Evolutionary conservation across 2,113 vertebrate genomes (phyloP), one percentile per base, ranked within the genome.

Genomic region (Uria lomvia): DNA sequence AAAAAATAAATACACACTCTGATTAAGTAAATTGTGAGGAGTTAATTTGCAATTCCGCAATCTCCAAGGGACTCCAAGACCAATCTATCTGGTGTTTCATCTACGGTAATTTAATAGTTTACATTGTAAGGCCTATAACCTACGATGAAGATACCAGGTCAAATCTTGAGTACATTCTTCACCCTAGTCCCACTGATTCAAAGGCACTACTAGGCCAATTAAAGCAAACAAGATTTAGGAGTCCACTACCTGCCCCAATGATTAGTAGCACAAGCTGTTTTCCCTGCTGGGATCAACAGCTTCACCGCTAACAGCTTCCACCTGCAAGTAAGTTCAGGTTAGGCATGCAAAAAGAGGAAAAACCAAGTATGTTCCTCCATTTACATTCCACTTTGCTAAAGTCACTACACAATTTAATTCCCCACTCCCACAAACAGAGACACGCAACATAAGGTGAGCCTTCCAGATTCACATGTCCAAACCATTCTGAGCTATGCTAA

Each of bases 21-120:
- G 38, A 90, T 88, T 92, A 90, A 94, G 38, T 94, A 78, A 94
- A 92, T 38, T 29, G 34, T 38, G 43, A 94, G 67, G 60, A 94
- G 43, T 43, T 89, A 38, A 91, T 93, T 6, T 91, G 82, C 36
- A 92, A 95, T 91, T 92, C 76, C 1, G 0, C 72, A 72, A 43
- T 68, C 24, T 76, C 30, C 83, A 72, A 49, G 65, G 49, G 91
- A 78, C 76, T 60, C 62, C 27, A 63, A 91, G 22, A 72, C 52
- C 60, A 94, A 72, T 24, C 80, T 81, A 60, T 42, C 79, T 62
- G n/a, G 22, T 73, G 45, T 74, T 94, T 75, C 66, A 90, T 73
- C 58, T 70, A 50, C 66, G 78, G 56, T 38, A 67, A 94, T 72
- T 66, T 80, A 86, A 81, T 38, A 85, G 42, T 42, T 85, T 87